phyloP scores from a whole-genome alignment of 2,888 invertebrate species.

The Tigriopus californicus region DNA sequence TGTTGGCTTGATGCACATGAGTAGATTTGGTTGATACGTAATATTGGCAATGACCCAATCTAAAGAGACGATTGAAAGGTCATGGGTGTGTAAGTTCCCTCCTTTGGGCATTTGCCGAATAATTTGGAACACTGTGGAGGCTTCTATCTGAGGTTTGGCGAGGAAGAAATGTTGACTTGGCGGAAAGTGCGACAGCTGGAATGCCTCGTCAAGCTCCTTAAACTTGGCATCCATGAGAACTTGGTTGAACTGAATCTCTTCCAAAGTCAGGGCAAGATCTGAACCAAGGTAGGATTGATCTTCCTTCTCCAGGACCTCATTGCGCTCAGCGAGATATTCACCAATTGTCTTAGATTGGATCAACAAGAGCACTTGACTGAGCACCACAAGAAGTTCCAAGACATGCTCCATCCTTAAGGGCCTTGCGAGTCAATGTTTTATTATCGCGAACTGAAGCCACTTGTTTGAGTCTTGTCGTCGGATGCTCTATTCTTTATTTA shows the following conservation, averaged over 20 bases:
- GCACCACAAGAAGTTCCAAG: no score
- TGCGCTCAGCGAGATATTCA: background rate
- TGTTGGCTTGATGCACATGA: slow-evolving; percentile 20
- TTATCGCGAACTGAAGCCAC: no score
- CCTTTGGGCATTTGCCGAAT: slow-evolving; percentile 52
- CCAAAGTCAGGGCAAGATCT: background rate
- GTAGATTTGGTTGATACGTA: slow-evolving; percentile 21
- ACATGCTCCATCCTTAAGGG: no score
- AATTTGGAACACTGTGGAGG: slow-evolving; percentile 44
- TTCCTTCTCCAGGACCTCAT: background rate
- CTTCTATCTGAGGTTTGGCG: slow-evolving; percentile 37
- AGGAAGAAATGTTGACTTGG: slow-evolving; percentile 46
- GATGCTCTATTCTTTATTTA: no score
- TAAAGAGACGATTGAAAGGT: slow-evolving; percentile 21
- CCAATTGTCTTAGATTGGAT: no score
- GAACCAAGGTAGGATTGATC: background rate
- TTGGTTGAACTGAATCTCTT: background rate
- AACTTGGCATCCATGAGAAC: background rate
- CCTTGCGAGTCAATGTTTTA: no score
- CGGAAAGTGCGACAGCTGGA: background rate
- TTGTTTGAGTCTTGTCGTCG: no score
- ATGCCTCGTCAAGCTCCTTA: background rate
- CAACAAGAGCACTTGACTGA: no score
- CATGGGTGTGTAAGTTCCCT: slow-evolving; percentile 23
- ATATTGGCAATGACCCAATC: slow-evolving; percentile 21